Evolutionary conservation across 1,140 invertebrate species (phyloP), one percentile per base, ranked within the genome.

Genomic region (Drosophila paulistorum): DNA sequence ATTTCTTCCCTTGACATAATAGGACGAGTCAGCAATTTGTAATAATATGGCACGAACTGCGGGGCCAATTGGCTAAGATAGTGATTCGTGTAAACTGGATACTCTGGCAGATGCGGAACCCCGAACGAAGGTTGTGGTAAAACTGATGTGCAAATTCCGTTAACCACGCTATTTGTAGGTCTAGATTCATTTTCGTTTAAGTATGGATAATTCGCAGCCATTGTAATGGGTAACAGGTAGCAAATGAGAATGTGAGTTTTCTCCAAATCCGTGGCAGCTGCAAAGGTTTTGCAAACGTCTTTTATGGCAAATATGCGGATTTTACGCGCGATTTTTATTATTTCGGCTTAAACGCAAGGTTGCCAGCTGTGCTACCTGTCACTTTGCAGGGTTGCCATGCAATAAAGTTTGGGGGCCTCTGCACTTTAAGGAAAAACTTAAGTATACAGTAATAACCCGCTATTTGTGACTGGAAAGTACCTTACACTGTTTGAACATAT

Each of bases 151-250:
- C 41, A 55, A 63, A 68, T 58, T 17, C 37, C 39, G 2, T 63
- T 35, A 13, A 35, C 20, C 60, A 37, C 65, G 65, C 51, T 73
- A 77, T 81, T 68, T 85, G 63, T 85, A 85, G 48, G n/a, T 37
- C 41, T 48, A 41, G 54, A 10, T 23, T 60, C 65, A 37, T 14
- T 30, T 2, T 26, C 45, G 39, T 45, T 69, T 5, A 60, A 26
- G 9, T 55, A 54, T 39, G 57, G 54, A 58, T 63, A 69, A 37
- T 66, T 66, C 9, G 54, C 72, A n/a, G 74, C 74, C 68, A 71
- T 73, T 65, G 14, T 26, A n/a, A 11, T 10, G 59, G 7, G 30
- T 55, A 57, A 48, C 74, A 77, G 74, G 74, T 77, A 77, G 33
- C 23, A 35, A 77, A 63, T 5, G 30, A 30, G 6, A 76, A 77